Evolutionary conservation across 2,888 invertebrate genomes (phyloP).

Genomic region (Malachius bipustulatus): DNA sequence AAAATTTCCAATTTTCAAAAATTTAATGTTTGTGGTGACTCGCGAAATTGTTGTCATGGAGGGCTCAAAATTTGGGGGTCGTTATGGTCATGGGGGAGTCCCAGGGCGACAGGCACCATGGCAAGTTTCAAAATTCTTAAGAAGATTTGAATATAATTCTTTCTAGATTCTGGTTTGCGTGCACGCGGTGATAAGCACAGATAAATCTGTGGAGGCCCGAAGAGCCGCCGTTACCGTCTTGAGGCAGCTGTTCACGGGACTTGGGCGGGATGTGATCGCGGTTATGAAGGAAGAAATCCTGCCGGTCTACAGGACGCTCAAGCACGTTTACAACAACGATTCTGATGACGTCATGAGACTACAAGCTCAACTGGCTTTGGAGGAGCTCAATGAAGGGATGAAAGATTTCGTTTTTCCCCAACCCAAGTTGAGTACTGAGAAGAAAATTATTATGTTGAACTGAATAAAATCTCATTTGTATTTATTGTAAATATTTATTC

Average conservation of each 20-base stretch:
- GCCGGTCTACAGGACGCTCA: constrained; percentile 59
- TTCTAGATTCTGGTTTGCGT: constrained; percentile 60
- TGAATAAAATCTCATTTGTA: no score
- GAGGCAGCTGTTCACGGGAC: constrained; percentile 59
- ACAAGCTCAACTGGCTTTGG: constrained; percentile 65
- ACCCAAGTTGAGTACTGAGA: constrained; percentile 11
- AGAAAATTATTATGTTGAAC: neutral
- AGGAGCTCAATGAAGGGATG: constrained; percentile 61
- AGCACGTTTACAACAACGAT: constrained; percentile 49
- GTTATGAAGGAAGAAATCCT: constrained; percentile 54
- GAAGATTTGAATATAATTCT: no score
- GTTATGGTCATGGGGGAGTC: no score
- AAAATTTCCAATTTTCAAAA: no score
- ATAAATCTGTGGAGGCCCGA: constrained; percentile 59
- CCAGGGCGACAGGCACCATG: no score
- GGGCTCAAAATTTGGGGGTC: no score
- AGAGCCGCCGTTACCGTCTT: constrained; percentile 71
- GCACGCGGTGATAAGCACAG: constrained; percentile 54
- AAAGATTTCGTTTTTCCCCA: constrained; percentile 46
- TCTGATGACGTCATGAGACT: constrained; percentile 57
- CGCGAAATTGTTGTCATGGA: no score
- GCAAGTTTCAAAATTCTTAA: no score
- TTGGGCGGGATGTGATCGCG: constrained; percentile 55
- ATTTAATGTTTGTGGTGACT: no score
- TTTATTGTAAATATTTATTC: no score